Percentiles rank a stretch among this genome's conserved stretches.
Conservation (phyloP, 2,888 invertebrate species). For the Metopia argyrocephala region DNA sequence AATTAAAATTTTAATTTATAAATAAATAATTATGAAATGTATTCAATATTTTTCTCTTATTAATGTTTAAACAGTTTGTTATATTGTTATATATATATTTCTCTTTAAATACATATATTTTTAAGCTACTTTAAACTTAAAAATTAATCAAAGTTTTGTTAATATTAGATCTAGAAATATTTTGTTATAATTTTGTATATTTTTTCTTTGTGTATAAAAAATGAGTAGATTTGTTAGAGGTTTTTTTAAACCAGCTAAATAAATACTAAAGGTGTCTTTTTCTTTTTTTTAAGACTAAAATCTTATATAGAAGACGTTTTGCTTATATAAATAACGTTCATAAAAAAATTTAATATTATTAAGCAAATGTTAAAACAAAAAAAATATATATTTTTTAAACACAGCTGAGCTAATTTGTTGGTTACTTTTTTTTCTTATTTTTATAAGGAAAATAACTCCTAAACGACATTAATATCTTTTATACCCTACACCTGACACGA, state of each 20-base stretch:
- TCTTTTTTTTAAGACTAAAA: constrained; percentile 3
- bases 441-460: constrained; percentile 22
- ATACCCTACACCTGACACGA: no score
- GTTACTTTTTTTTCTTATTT: constrained; percentile 14
- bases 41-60: constrained; percentile 37
- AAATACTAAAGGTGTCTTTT: constrained; percentile 70
- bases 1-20: background rate
- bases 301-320: constrained; percentile 32
- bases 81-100: no score
- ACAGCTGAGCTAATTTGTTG: constrained; percentile 59
- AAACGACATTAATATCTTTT: constrained; percentile 36
- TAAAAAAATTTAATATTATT: background rate
- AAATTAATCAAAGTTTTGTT: constrained; percentile 52
- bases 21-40: background rate
- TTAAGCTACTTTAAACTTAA: constrained; percentile 32
- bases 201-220: background rate
- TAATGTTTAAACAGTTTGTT: constrained; percentile 66
- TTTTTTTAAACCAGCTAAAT: constrained; percentile 63
- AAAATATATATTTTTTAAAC: constrained; percentile 29
- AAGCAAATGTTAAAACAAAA: background rate
- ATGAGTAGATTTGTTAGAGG: background rate
- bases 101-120: no score
- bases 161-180: background rate
- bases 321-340: background rate
- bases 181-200: background rate